Percentiles rank a stretch among this genome's conserved stretches.
phyloP scores from a whole-genome alignment of 1,140 invertebrate species.

The Diorhabda carinulata region DNA sequence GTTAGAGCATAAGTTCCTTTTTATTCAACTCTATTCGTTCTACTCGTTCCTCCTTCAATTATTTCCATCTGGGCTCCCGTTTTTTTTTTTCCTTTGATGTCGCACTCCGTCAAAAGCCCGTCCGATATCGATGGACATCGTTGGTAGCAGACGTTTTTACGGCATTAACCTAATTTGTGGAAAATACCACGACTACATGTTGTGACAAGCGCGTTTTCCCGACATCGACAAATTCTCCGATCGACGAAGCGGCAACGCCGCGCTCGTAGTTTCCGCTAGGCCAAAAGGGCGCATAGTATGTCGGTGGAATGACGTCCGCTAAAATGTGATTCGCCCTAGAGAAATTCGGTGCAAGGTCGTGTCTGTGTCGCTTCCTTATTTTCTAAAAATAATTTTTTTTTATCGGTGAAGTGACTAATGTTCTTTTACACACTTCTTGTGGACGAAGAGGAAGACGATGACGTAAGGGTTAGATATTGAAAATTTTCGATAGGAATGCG shows the following conservation, averaged over 20 bases:
- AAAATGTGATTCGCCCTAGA: neutral
- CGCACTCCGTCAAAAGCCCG: too few species aligned
- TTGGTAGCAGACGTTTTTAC: too few species aligned
- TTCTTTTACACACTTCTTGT: neutral
- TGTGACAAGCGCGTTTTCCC: neutral
- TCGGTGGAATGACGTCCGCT: neutral
- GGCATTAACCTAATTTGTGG: too few species aligned
- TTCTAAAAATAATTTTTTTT: neutral
- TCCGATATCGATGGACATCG: too few species aligned
- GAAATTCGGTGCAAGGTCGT: neutral
- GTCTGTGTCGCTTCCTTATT: neutral
- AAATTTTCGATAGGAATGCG: neutral
- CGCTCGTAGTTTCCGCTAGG: neutral
- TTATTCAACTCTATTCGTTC: too few species aligned
- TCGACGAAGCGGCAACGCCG: neutral
- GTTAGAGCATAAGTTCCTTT: too few species aligned
- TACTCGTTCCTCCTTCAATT: too few species aligned
- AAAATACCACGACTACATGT: too few species aligned
- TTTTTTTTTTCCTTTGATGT: too few species aligned
- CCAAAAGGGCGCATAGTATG: neutral
- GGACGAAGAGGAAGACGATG: constrained; percentile 1
- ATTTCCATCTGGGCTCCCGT: too few species aligned
- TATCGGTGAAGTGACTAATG: neutral
- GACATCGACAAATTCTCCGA: neutral
- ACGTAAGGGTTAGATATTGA: neutral